Base-by-base conservation (phyloP, 2,888 invertebrate genomes). In the Siphonodentalium dalli region DNA sequence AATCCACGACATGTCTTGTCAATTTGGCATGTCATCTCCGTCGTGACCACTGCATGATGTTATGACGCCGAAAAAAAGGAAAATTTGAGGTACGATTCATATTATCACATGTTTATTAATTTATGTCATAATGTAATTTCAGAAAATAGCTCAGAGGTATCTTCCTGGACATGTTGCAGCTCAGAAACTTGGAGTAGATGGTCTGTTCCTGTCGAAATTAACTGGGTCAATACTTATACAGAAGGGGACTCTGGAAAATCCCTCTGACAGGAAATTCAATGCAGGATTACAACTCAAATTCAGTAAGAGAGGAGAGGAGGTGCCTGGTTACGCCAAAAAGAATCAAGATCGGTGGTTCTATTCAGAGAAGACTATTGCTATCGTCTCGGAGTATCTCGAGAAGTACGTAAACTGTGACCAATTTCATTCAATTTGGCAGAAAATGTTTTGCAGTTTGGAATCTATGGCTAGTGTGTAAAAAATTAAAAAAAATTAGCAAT, bases 231-330 rank as follows among this genome's bases (percentile, higher is more conserved):
- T 97, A 43, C 87, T 89, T 59, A 86, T 95, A 21, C 61, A 68
- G n/a, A 60, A 65, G 6, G 71, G 71, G 9, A 51, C 61, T 7
- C 56, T 57, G 15, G 65, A 65, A 18, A 48, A 65, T 11, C 61
- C 67, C 0, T 56, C 61, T 41, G 67, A 66, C 61, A 56, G 58
- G 15, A 79, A 71, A 60, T 79, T 88, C 15, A 96, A 96, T 78
- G 86, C 97, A 26, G 98, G 97, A 0, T 85, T 98, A 39, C 92
- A 94, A 78, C 84, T 98, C 21, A 97, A 97, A 82, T 91, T 90
- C 74, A 92, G 89, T 60, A 93, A 92, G 76, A 87, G 82, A 20
- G 87, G 86, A 66, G 84, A 86, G 72, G 87, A 91, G 85, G 72
- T 77, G 4, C 87, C 90, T 1, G 94, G 95, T 27, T 96, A 89